Evolutionary conservation across 2,113 vertebrate species (phyloP), one percentile per base, ranked within the genome.

Genomic region (Tachysurus vachellii): DNA sequence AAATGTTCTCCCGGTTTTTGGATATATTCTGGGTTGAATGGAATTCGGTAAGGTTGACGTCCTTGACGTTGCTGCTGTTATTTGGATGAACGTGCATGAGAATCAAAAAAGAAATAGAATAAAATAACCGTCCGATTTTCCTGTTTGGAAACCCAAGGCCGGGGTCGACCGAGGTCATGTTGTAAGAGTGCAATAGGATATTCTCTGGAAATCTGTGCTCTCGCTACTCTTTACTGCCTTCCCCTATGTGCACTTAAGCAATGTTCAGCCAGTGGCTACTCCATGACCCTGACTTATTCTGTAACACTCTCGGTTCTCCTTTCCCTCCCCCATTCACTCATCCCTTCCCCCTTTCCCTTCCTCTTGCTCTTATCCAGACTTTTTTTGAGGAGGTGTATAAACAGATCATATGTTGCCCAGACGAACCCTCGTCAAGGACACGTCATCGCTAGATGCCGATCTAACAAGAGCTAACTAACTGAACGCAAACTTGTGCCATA

Each of bases 391-490:
- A 28, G 44, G 4, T 23, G 59, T 36, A 77, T 76, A 85, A 13
- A 2, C 44, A 64, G 68, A 87, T 85, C 57, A 75, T 79, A 82
- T 79, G 83, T 57, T 66, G n/a, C 50, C 36, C 50, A 71, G 53
- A 89, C 42, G 79, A 89, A 53, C 68, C 82, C 31, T 62, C 14
- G 62, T 76, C 86, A 80, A 59, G 14, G 42, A 59, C 19, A 28
- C 28, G 44, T 28, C 54, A 73, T 79, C 68, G 80, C 61, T 70
- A 79, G 80, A 64, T 17, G 3, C 73, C 9, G 86, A 87, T 82
- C 79, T 85, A 85, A 85, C 36, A n/a, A 83, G 54, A 36, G 79
- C 70, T 76, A n/a, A 80, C 36, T 66, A 47, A 80, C 36, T 66
- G 31, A 26, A 28, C 77, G 16, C 61, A 42, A 47, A 26, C 61